Base-by-base conservation (phyloP, 23 tunicate genomes). In the Phallusia fumigata region DNA sequence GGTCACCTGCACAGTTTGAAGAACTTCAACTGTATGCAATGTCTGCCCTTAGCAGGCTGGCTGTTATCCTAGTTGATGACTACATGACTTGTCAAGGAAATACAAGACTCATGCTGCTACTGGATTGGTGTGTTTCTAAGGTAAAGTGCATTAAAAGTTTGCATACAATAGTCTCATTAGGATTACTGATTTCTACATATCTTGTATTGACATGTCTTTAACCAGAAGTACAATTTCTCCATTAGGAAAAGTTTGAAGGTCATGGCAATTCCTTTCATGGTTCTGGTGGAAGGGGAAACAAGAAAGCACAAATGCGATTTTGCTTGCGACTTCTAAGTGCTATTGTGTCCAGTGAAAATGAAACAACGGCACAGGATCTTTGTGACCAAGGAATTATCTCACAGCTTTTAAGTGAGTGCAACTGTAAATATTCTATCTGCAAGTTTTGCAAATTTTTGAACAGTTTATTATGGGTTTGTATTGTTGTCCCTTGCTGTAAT, bases 1-100 rank as follows among this genome's bases (percentile, higher is more conserved):
- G 99, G 99, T 82, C 95, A 21, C 80, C 88, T 12, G 96, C 96
- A 10, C 99, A 96, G 78, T 91, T 87, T 72, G 99, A 96, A 81
- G 99, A 96, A 79, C 82, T 96, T 22, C 99, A 96, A 75, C 90
- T 96, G 0, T 96, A 83, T 26, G 89, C 99, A 35, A 82, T 96
- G 87, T 96, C 96, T 13, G 76, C 92, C 0, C 85, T 96, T 11
- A 50, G 82, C 77, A 85, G 74, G 21, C 78, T 96, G 0, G 85
- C 93, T 11, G 80, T 83, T 12, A 28, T 85, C 50, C 83, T 96
- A 33, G 65, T 88, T 34, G 84, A 91, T 33, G 96, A 96, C 73
- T 91, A 93, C 84, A 84, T 93, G 90, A 82, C 83, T 53, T 88
- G 90, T 36, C 98, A 93, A 40, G 98, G 98, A 30, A 93, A 93